These are phyloP conservation scores for Toxostoma redivivum DNA, from an alignment of 2,113 vertebrate genomes.

Conservation along the genomic window DNA sequence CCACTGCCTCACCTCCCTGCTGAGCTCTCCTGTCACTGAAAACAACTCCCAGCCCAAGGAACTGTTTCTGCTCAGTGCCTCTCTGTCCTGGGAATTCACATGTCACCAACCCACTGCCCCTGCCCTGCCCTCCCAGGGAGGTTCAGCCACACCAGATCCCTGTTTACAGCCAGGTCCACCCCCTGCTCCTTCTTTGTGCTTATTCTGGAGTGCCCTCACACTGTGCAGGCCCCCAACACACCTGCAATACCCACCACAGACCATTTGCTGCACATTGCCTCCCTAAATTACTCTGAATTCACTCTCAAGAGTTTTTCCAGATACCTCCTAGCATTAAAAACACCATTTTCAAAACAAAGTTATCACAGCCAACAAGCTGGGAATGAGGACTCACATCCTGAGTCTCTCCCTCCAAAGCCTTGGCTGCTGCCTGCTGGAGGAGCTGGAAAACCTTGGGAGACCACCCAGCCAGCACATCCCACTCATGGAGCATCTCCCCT, in stretches of 20 bases:
- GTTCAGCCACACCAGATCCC: background rate
- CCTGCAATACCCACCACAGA: background rate
- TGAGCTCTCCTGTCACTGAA: background rate
- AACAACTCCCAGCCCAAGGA: background rate
- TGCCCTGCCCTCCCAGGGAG: background rate
- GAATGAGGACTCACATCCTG: background rate
- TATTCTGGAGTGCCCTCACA: rapidly evolving
- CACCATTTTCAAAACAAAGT: background rate
- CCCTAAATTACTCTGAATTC: background rate
- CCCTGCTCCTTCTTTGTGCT: background rate
- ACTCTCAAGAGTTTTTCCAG: background rate
- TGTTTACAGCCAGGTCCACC: background rate
- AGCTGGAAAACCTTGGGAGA: background rate
- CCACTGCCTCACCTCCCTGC: background rate
- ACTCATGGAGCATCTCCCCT: background rate
- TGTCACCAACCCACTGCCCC: background rate
- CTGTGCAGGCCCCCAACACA: background rate
- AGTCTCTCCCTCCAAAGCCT: background rate
- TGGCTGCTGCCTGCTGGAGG: background rate
- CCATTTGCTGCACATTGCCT: background rate
- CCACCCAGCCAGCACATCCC: background rate
- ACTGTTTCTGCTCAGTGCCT: rapidly evolving
- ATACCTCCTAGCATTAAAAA: background rate
- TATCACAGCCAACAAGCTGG: background rate
- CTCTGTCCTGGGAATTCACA: background rate